Percentiles rank a stretch among this genome's conserved stretches.
phyloP scores from a whole-genome alignment of 2,888 invertebrate genomes.

The Drosophila robusta region DNA sequence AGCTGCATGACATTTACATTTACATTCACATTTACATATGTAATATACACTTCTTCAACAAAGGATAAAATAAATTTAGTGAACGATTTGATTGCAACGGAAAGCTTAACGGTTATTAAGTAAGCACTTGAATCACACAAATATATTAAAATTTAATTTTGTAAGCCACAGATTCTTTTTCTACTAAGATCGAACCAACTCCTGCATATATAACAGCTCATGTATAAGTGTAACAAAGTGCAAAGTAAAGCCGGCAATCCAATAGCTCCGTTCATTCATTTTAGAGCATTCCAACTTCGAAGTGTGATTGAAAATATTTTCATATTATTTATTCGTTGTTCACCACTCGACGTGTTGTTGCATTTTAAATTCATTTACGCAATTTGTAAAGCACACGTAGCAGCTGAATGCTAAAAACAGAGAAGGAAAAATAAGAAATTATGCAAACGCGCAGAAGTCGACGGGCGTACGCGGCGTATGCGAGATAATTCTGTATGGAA shows the following conservation, averaged over 20 bases:
- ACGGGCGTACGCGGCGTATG: conserved; percentile 49
- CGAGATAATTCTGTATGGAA: conserved; percentile 48
- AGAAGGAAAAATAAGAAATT: conserved; percentile 22
- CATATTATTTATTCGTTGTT: conserved; percentile 5
- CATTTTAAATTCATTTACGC: conserved; percentile 51
- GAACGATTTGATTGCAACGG: neutral
- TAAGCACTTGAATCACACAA: too few relatives aligned
- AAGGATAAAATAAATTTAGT: neutral
- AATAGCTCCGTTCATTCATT: too few relatives aligned
- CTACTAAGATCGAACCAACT: too few relatives aligned
- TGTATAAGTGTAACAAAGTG: too few relatives aligned
- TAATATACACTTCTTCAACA: conserved; percentile 1
- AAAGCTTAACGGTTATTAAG: too few relatives aligned
- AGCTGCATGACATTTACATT: conserved; percentile 49
- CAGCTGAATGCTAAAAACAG: neutral
- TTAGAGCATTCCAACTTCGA: conserved; percentile 17
- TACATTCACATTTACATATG: conserved; percentile 11
- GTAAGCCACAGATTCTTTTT: too few relatives aligned
- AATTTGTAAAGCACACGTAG: conserved; percentile 33
- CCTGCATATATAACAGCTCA: too few relatives aligned
- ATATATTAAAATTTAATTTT: too few relatives aligned
- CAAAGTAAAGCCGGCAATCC: too few relatives aligned
- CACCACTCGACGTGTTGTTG: conserved; percentile 20
- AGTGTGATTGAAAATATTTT: neutral
- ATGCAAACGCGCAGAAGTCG: conserved; percentile 30